Base-by-base conservation (phyloP, 30 jellyfish, hydroid and myxozoan species). In the Aurelia sp. region DNA sequence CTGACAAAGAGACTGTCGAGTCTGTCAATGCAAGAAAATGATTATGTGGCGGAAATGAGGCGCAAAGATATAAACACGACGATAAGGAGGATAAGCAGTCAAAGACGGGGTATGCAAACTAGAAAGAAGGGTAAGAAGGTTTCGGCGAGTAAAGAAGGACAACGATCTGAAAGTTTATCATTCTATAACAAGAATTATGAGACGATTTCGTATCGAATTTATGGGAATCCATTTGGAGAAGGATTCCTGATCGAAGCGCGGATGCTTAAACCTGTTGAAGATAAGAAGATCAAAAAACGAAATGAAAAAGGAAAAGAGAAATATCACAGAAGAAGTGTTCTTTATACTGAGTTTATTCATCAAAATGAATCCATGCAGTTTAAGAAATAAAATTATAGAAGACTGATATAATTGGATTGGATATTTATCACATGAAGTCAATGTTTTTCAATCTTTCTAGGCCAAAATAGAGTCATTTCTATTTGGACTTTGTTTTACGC, bases 201-300 rank as follows among this genome's bases (percentile, higher is more conserved):
- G 66, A 84, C 93, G 27, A 73, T 84, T 10, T 84, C 93, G 1
- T 84, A 84, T 63, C 62, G 93, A 55, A 84, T 84, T 16, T 84
- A 60, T 44, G 93, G 93, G n/a, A 84, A 84, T 62, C 93, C 93
- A 11, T 17, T 37, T 41, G 93, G 93, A 3, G 93, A 71, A 33
- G 93, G 93, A 27, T 84, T 72, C 64, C 63, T 84, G 51, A 21
- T 62, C 61, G 93, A 84, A 27, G 77, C 93, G 17, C 62, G 82
- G 50, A 84, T 70, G 82, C 63, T 51, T 23, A 64, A 23, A 18
- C 58, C 53, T 18, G 6, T 10, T 71, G 86, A 84, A 12, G 82
- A 55, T 61, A 73, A 53, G 40, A 76, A 31, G 8, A 62, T 31
- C 3, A 18, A 33, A 22, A 71, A 13, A 37, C 57, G 48, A 44